phyloP scores from a whole-genome alignment of 2,888 invertebrate genomes.

The Oegoconia quadripuncta region DNA sequence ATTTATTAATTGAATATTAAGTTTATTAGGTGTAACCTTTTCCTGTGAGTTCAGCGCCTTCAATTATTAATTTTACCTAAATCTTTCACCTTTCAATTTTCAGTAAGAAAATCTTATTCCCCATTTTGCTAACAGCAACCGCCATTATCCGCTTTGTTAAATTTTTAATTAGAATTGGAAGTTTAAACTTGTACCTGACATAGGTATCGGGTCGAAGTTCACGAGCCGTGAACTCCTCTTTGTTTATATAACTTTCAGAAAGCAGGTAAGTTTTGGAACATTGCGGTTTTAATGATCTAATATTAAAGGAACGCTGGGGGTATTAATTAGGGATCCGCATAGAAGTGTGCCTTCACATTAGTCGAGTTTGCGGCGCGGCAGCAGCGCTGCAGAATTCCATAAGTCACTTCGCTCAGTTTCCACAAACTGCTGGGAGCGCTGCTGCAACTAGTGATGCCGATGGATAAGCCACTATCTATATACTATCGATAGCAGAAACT shows the following conservation, averaged over 20 bases:
- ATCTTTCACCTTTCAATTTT: constrained; percentile 21
- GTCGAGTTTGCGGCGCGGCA: neutral
- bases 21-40: neutral
- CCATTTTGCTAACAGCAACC: constrained; percentile 41
- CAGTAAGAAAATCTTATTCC: constrained; percentile 35
- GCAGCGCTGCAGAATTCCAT: too few relatives aligned
- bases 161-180: constrained; percentile 72
- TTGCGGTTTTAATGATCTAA: constrained; percentile 78
- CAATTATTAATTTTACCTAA: constrained; percentile 2
- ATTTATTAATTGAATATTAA: neutral
- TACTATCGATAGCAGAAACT: too few relatives aligned
- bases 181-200: constrained; percentile 65
- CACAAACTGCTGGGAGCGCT: too few relatives aligned
- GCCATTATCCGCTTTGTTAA: constrained; percentile 58
- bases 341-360: constrained; percentile 22
- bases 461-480: too few relatives aligned
- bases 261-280: constrained; percentile 76
- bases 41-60: neutral
- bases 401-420: too few relatives aligned
- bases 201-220: constrained; percentile 67
- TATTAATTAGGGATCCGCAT: constrained; percentile 73
- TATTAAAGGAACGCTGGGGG: constrained; percentile 73
- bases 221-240: constrained; percentile 62
- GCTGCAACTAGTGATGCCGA: too few relatives aligned
- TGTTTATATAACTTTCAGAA: constrained; percentile 69